Conservation (phyloP, 2,113 vertebrate species). For the Prionailurus viverrinus region DNA sequence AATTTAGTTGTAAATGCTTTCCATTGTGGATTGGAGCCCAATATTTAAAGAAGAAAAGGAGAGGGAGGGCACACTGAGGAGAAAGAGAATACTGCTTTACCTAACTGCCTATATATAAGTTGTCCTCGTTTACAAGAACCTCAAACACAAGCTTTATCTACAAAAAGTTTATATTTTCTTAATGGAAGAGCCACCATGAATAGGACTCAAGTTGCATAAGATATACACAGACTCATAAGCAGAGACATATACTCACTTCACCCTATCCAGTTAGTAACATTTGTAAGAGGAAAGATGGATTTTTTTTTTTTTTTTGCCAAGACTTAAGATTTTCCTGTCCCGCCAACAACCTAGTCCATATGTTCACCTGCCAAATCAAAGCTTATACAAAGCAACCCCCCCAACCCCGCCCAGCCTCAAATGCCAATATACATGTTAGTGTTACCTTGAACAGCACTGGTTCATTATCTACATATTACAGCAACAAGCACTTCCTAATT, state of each 20-base stretch:
- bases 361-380: constrained; percentile 18
- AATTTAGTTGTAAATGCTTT: constrained; percentile 21
- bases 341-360: background rate
- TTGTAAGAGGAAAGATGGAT: background rate
- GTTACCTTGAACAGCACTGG: background rate
- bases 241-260: background rate
- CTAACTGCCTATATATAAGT: background rate
- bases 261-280: background rate
- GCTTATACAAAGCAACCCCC: background rate
- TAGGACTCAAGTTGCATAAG: background rate
- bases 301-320: background rate
- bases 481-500: background rate
- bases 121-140: background rate
- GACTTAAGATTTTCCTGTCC: background rate
- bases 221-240: background rate
- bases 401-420: background rate
- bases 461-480: background rate
- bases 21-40: background rate
- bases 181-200: background rate
- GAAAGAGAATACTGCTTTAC: background rate
- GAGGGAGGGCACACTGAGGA: background rate
- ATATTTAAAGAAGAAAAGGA: background rate
- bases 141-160: background rate
- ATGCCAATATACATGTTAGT: background rate
- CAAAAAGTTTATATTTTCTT: background rate